These are phyloP conservation scores for Mormyrus proboscirostris DNA, from an alignment of 2,797 vertebrate species.

Conservation along the genomic window DNA sequence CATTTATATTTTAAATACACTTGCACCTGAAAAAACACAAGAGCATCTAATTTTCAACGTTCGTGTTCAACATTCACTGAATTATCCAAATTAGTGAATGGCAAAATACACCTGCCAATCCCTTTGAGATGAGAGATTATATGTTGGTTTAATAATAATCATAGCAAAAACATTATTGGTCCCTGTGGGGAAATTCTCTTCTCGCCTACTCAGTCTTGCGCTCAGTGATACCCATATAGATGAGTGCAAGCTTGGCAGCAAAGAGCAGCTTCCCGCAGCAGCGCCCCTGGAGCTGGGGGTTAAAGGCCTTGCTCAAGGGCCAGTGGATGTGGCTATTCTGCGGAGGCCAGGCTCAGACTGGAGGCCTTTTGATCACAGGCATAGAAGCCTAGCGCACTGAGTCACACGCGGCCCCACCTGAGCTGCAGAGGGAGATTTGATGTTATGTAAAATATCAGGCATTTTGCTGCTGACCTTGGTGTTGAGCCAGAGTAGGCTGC, in stretches of 20 bases:
- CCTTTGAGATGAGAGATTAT: not conserved
- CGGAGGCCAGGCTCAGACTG: not conserved
- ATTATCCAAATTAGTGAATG: not conserved
- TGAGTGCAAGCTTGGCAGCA: not conserved
- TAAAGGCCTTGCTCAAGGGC: not conserved
- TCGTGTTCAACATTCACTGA: not conserved
- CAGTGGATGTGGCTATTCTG: not conserved
- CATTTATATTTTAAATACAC: not conserved
- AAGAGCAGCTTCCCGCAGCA: not conserved
- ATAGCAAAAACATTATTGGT: not conserved
- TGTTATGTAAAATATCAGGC: not conserved
- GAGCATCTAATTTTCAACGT: not conserved
- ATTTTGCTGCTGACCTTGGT: slow-evolving; percentile 32
- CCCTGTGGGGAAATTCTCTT: not conserved
- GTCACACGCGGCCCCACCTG: not conserved
- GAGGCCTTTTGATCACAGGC: not conserved
- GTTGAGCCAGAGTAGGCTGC: slow-evolving; percentile 64
- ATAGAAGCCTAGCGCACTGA: not conserved
- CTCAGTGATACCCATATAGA: not conserved
- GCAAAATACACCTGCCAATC: not conserved
- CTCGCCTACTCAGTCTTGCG: not conserved
- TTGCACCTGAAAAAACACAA: not conserved
- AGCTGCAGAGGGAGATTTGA: not conserved
- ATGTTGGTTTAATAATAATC: not conserved
- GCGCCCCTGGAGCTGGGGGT: not conserved